Evolutionary conservation across 2,113 vertebrate species (phyloP).

Genomic region (Spea bombifrons): DNA sequence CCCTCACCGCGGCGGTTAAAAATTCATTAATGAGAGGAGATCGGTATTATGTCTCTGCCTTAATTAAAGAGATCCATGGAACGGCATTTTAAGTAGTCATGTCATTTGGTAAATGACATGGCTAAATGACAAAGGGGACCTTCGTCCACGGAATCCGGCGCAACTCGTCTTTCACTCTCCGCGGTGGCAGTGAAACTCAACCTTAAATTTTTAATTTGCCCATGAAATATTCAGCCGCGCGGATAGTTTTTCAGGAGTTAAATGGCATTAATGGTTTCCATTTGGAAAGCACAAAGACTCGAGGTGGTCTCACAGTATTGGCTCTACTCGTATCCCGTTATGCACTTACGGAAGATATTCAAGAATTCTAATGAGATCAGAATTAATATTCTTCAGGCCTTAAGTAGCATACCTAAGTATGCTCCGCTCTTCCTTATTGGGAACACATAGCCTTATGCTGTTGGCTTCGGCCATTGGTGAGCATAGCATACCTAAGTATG

Average conservation of each 20-base stretch:
- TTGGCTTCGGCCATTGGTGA: no score
- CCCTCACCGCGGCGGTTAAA: slow-evolving; percentile 58
- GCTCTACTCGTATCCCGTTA: no score
- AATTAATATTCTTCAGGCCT: no score
- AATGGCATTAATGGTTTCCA: slow-evolving; percentile 10
- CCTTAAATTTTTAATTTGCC: slow-evolving; percentile 71
- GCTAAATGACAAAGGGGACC: slow-evolving; percentile 62
- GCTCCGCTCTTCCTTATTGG: no score
- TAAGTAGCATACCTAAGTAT: no score
- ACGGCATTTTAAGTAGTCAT: slow-evolving; percentile 61
- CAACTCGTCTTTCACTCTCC: slow-evolving; percentile 29
- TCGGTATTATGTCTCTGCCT: slow-evolving; percentile 58
- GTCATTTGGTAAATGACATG: slow-evolving; percentile 65
- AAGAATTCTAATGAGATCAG: no score
- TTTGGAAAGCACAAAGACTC: background rate
- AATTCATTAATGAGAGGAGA: slow-evolving; percentile 63
- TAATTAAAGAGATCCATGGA: slow-evolving; percentile 63
- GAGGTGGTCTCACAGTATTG: background rate
- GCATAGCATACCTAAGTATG: no score
- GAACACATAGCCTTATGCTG: no score
- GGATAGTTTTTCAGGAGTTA: slow-evolving; percentile 62
- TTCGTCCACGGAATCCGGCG: slow-evolving; percentile 59
- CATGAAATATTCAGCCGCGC: slow-evolving; percentile 66
- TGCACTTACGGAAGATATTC: no score
- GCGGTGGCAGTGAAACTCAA: slow-evolving; percentile 53